A percentile compares a stretch with the other conserved stretches of the same genome.
Evolutionary conservation across 2,797 vertebrate species (phyloP).

Genomic region (Carcharodon carcharias): DNA sequence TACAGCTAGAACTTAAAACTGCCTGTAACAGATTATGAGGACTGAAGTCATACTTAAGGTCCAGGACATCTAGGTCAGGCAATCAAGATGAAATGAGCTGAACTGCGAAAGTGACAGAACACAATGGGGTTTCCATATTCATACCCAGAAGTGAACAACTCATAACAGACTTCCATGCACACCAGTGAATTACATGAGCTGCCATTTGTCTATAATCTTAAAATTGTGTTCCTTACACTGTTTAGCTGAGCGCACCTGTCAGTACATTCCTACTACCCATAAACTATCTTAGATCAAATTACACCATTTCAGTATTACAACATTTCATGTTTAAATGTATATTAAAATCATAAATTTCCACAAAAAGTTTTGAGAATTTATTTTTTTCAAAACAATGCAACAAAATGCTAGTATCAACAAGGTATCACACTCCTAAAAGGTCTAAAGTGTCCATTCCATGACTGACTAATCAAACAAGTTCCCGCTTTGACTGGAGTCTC

Average conservation of each 20-base stretch:
- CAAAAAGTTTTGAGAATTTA: too few relatives aligned
- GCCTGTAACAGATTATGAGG: background rate
- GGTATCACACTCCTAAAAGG: too few relatives aligned
- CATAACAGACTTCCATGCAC: background rate
- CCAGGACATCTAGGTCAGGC: background rate
- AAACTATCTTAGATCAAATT: background rate
- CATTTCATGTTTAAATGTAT: too few relatives aligned
- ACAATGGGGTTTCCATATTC: background rate
- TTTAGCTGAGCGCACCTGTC: background rate
- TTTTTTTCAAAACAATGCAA: too few relatives aligned
- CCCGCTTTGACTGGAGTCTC: too few relatives aligned
- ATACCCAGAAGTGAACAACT: background rate
- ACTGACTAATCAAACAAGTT: too few relatives aligned
- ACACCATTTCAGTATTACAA: too few relatives aligned
- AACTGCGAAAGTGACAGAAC: background rate
- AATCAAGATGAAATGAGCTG: background rate
- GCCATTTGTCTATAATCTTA: background rate
- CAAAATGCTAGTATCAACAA: too few relatives aligned
- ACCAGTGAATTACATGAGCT: background rate
- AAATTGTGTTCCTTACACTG: background rate
- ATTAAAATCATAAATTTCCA: too few relatives aligned
- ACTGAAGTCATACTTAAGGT: background rate
- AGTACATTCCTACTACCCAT: background rate
- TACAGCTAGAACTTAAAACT: background rate
- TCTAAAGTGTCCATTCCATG: too few relatives aligned